Evolutionary conservation across 2,888 invertebrate species (phyloP).

Genomic region (Scaptodrosophila latifasciaeformis): DNA sequence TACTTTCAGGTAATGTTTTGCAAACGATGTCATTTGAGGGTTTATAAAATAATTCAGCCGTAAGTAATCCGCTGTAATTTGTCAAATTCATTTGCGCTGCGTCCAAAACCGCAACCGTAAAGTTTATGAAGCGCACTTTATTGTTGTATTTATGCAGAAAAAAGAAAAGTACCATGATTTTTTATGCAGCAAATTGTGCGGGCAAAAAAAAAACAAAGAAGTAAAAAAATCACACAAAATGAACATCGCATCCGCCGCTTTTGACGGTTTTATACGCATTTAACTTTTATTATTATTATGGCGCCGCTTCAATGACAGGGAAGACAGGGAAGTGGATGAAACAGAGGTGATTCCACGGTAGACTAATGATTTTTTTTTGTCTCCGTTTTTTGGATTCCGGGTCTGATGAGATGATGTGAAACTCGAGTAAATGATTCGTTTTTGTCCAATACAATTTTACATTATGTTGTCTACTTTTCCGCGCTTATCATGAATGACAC

Average conservation of each 20-base stretch:
- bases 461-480: slow-evolving; percentile 26
- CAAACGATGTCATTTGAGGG: slow-evolving; percentile 7
- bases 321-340: no score
- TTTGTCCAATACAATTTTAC: no score
- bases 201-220: neutral
- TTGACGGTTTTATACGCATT: slow-evolving; percentile 54
- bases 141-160: slow-evolving; percentile 14
- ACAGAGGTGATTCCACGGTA: no score
- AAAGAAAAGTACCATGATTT: slow-evolving; percentile 20
- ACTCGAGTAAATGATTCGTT: no score
- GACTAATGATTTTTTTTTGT: no score
- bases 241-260: slow-evolving; percentile 21
- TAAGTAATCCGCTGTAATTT: slow-evolving; percentile 40
- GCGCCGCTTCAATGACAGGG: slow-evolving; percentile 2
- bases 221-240: slow-evolving; percentile 19
- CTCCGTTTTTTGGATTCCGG: no score
- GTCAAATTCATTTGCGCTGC: slow-evolving; percentile 16
- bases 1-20: slow-evolving; percentile 39
- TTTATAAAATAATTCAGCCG: slow-evolving; percentile 27
- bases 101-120: slow-evolving; percentile 23
- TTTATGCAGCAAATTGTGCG: neutral
- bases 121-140: slow-evolving; percentile 39
- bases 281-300: slow-evolving; percentile 54
- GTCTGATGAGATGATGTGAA: slow-evolving; percentile 8
- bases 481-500: slow-evolving; percentile 32